Evolutionary conservation across 2,797 vertebrate species (phyloP).

Genomic region (Alectoris magna): DNA sequence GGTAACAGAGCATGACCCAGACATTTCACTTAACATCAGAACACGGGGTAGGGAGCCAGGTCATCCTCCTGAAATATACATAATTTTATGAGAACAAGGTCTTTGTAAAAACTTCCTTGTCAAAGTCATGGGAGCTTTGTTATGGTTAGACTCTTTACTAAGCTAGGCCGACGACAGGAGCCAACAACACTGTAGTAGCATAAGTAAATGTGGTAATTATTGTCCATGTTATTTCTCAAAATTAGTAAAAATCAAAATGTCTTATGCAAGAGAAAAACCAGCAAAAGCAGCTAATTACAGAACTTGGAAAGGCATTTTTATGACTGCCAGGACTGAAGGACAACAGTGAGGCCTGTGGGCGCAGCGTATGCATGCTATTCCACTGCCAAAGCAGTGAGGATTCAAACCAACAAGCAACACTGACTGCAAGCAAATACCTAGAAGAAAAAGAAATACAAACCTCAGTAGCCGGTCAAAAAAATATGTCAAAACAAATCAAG

Average conservation of each 20-base stretch:
- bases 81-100: background rate
- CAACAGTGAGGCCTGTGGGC: background rate
- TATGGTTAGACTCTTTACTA: background rate
- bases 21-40: background rate
- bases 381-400: background rate
- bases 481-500: background rate
- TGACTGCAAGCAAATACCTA: background rate
- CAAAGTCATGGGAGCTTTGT: background rate
- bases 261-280: background rate
- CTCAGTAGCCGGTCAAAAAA: background rate
- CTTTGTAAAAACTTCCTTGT: background rate
- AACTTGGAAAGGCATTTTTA: background rate
- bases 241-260: background rate
- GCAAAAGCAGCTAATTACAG: background rate
- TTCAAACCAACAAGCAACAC: background rate
- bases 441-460: background rate
- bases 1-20: background rate
- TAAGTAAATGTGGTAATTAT: background rate
- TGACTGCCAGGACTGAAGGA: background rate
- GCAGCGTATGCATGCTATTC: background rate
- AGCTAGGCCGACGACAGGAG: background rate
- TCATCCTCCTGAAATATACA: background rate
- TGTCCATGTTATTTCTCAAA: background rate
- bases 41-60: rapidly evolving
- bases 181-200: background rate